phyloP scores from a whole-genome alignment of 2,888 invertebrate genomes.

The Cartodere bifasciata region DNA sequence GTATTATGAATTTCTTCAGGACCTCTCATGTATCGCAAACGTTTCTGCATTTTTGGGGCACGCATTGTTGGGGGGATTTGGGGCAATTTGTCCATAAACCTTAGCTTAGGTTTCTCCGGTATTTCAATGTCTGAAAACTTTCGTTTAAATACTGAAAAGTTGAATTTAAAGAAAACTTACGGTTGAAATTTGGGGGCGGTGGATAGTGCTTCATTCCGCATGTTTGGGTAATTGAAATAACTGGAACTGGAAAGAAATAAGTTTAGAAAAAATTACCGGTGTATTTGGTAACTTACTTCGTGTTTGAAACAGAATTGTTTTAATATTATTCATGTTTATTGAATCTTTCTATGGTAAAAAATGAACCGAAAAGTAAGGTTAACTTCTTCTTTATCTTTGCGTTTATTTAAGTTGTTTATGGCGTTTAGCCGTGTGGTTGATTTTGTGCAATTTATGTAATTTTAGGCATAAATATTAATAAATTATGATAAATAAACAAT shows the following conservation, averaged over 20 bases:
- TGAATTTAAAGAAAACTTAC: slow-evolving; percentile 35
- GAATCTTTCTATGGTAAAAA: too few relatives aligned
- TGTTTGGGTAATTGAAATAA: slow-evolving; percentile 21
- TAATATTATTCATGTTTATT: too few relatives aligned
- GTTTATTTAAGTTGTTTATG: too few relatives aligned
- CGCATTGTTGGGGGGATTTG: slow-evolving; percentile 49
- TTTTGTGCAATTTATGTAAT: too few relatives aligned
- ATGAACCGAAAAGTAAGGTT: too few relatives aligned
- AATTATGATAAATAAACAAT: too few relatives aligned
- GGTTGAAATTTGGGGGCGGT: slow-evolving; percentile 52
- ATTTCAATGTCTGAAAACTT: slow-evolving; percentile 50
- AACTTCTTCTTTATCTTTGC: too few relatives aligned
- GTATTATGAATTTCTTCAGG: slow-evolving; percentile 78
- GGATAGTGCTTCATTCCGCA: slow-evolving; percentile 58
- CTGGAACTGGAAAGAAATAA: slow-evolving; percentile 18
- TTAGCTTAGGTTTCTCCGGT: slow-evolving; percentile 59
- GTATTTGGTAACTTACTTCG: too few relatives aligned
- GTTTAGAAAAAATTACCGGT: too few relatives aligned
- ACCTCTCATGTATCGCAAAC: slow-evolving; percentile 75
- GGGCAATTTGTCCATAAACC: slow-evolving; percentile 61
- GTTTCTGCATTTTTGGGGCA: slow-evolving; percentile 77
- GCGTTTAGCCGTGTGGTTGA: too few relatives aligned
- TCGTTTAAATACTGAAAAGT: slow-evolving; percentile 3
- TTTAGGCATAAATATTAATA: too few relatives aligned
- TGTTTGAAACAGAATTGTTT: too few relatives aligned